Evolutionary conservation across 2,888 invertebrate genomes (phyloP), one percentile per base, ranked within the genome.

Genomic region (Caenorhabditis virilis): DNA sequence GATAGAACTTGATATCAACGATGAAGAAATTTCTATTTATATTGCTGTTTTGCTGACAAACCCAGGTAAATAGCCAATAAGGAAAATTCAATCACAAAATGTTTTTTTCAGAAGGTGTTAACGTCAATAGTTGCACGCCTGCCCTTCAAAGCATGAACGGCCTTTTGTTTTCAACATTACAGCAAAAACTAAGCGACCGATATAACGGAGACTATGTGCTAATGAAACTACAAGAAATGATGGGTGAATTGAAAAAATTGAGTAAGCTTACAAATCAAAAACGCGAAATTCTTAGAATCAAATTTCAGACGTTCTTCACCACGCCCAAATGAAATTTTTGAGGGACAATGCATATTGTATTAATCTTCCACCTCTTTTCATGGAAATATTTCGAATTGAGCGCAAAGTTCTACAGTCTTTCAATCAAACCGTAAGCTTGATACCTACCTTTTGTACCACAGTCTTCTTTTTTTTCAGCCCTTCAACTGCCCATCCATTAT

Each of bases 11-110:
- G 52, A 49, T n/a, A 9, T 57, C n/a, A 47, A 47, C 7, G 65
- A 66, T n/a, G 58, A 33, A 6, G 60, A 58, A 15, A 42, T 63
- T 20, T 58, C 58, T 1, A 15, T 72, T 7, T 54, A 58, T 35
- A 41, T 64, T 2, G 45, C 45, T 1, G 27, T 51, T 13, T n/a
- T 67, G 2, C 45, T 72, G 11, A 50, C 59, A 9, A 46, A 58
- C 15, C 52, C 68, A 18, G 35, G 57, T 58, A 47, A 30, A 13
- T 30, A 30, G 13, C 6, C 6, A 30, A 30, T 30, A 9, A 30
- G 6, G 6, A 30, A 30, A 9, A 30, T 9, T 9, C 30, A 30
- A 30, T 30, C 13, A 9, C 30, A 30, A 30, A 13, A 9, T 30
- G 30, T 30, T 13, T 30, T 30, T 30, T 30, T 30, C 30, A 30